A percentile compares a stretch with the other conserved stretches of the same genome.
Evolutionary conservation across 1,140 invertebrate genomes (phyloP).

Genomic region (Musca vetustissima): DNA sequence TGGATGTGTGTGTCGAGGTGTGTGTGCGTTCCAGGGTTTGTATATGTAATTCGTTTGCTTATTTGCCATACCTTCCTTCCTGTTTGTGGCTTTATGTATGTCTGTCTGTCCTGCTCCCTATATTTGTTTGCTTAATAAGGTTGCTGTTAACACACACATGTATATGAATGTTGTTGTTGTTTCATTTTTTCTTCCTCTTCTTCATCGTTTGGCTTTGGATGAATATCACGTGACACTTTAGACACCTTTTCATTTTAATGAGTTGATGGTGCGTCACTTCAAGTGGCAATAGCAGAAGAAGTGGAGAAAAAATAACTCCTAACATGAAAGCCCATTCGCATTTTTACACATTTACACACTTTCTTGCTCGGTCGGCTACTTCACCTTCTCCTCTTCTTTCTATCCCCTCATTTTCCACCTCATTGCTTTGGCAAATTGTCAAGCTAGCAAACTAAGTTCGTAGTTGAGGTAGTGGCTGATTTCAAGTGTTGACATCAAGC

Average conservation of each 20-base stretch:
- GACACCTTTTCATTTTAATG: conserved; percentile 39
- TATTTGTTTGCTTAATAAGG: conserved; percentile 12
- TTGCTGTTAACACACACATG: too few relatives aligned
- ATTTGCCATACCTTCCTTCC: background rate
- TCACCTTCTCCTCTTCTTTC: background rate
- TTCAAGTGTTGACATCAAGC: too few relatives aligned
- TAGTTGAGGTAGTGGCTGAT: too few relatives aligned
- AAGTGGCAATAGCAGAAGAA: conserved; percentile 18
- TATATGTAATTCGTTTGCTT: conserved; percentile 7
- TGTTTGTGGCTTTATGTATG: too few relatives aligned
- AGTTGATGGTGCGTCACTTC: conserved; percentile 20
- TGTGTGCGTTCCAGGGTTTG: too few relatives aligned
- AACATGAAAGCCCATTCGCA: too few relatives aligned
- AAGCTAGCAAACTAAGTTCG: background rate
- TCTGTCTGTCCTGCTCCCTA: too few relatives aligned
- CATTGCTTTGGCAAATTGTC: background rate
- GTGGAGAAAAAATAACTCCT: too few relatives aligned
- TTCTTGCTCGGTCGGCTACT: background rate
- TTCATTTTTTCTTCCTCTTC: background rate
- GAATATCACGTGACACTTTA: conserved; percentile 48
- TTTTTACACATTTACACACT: background rate
- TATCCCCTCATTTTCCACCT: background rate
- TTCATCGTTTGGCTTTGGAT: background rate
- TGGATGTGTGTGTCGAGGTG: background rate
- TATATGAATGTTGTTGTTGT: background rate